Evolutionary conservation across 1,140 invertebrate genomes (phyloP), one percentile per base, ranked within the genome.

Genomic region (Penaeus indicus): DNA sequence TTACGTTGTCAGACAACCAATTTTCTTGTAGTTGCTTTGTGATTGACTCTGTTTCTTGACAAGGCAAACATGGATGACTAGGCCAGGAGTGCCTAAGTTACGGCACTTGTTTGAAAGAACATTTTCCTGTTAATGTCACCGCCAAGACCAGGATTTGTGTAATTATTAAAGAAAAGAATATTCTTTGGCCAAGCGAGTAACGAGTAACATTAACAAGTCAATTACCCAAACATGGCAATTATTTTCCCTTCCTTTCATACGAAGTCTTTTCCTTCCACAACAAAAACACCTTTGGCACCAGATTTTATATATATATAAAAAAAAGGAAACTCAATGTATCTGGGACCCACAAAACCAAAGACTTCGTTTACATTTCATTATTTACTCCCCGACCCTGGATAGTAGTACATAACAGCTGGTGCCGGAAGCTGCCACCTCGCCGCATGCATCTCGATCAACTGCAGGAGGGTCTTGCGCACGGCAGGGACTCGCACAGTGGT

Each of bases 341-440:
- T 84, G 82, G 82, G 69, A 84, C 82, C 82, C 69, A 69, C 69
- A 62, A 18, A 25, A 61, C 25, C 11, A 22, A 63, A 18, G 42
- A 54, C 54, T 54, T 54, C 16, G 54, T 54, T 54, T 16, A 54
- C 54, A 54, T 13, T 64, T 19, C 22, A 64, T 62, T 90, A 86
- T 72, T 89, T 89, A 72, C 72, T 83, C 27, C 90, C 90, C 5
- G 88, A 85, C 27, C 90, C 90, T 16, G 96, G 96, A 92, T 97
- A 97, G 93, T 98, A 98, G 93, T 98, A 98, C 79, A 97, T 95
- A 61, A 97, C 96, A 3, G 97, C 96, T 11, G 96, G 95, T 42
- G 96, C 96, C 27, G 96, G 96, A 75, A 98, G 94, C 92, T 97
- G 96, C 97, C 97, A 98, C 92, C 96, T 95, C 0, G 96, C 96